Evolutionary conservation across 2,797 vertebrate species (phyloP).

Genomic region (Manis javanica): DNA sequence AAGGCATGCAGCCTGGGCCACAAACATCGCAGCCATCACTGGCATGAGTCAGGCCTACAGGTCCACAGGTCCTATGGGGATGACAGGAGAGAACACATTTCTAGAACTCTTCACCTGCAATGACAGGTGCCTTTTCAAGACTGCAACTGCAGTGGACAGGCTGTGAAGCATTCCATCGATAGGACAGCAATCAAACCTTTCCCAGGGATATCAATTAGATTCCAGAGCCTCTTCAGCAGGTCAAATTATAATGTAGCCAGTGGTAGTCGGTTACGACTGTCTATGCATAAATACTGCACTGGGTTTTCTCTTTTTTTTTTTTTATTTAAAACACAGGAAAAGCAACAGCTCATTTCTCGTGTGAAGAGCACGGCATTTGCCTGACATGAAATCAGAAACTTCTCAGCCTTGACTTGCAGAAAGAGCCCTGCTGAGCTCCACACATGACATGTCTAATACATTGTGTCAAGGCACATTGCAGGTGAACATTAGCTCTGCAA

Average conservation of each 20-base stretch:
- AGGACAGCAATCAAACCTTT: slow-evolving; percentile 15
- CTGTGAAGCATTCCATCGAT: slow-evolving; percentile 8
- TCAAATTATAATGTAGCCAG: slow-evolving; percentile 34
- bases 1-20: slow-evolving; percentile 68
- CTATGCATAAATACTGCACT: slow-evolving; percentile 29
- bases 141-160: slow-evolving; percentile 2
- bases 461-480: background rate
- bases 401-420: slow-evolving; percentile 65
- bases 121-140: slow-evolving; percentile 74
- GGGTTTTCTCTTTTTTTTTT: background rate
- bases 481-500: slow-evolving; percentile 49
- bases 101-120: slow-evolving; percentile 75
- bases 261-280: background rate
- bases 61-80: slow-evolving; percentile 68
- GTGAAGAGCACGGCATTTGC: slow-evolving; percentile 65
- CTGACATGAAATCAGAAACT: slow-evolving; percentile 71
- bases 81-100: slow-evolving; percentile 70
- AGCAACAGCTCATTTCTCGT: slow-evolving; percentile 57
- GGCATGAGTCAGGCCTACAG: slow-evolving; percentile 64
- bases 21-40: slow-evolving; percentile 77
- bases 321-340: slow-evolving; percentile 47
- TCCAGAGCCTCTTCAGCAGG: background rate
- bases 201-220: slow-evolving; percentile 70
- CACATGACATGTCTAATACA: background rate
- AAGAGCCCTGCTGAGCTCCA: slow-evolving; percentile 49